Evolutionary conservation across 2,888 invertebrate genomes (phyloP).

Genomic region (Drosophila silvestris): DNA sequence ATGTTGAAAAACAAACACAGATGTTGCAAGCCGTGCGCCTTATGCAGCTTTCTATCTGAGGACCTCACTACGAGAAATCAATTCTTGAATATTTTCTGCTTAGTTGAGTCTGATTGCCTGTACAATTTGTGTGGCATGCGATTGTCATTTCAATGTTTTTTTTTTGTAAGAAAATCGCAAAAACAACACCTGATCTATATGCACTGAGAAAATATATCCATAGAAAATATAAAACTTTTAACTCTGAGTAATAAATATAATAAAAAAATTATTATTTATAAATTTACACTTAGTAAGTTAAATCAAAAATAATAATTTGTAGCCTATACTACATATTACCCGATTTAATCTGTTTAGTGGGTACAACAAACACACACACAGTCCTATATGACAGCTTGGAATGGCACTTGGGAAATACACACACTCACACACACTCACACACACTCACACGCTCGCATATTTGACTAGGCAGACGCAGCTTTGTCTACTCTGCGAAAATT

Average conservation of each 20-base stretch:
- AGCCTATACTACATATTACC: background rate
- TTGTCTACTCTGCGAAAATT: conserved; percentile 22
- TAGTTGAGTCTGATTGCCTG: background rate
- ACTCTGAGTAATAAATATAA: background rate
- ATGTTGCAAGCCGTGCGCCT: background rate
- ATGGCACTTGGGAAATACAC: conserved; percentile 43
- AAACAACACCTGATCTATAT: background rate
- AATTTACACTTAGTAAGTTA: background rate
- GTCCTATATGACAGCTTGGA: conserved; percentile 35
- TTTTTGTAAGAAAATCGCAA: background rate
- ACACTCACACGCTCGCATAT: conserved; percentile 19
- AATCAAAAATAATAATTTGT: background rate
- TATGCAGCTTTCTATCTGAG: background rate
- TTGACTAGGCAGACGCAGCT: conserved; percentile 27
- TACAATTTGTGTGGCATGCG: background rate
- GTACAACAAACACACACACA: conserved; percentile 19
- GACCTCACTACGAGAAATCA: background rate
- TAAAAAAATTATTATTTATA: background rate
- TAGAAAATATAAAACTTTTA: background rate
- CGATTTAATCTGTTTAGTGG: background rate
- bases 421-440: conserved; percentile 3
- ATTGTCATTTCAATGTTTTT: too few relatives aligned
- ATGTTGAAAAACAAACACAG: background rate
- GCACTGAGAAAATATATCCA: background rate
- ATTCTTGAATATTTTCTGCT: background rate